A percentile compares a stretch with the other conserved stretches of the same genome.
Conservation (phyloP, 1,140 invertebrate genomes). For the Camponotus pennsylvanicus region DNA sequence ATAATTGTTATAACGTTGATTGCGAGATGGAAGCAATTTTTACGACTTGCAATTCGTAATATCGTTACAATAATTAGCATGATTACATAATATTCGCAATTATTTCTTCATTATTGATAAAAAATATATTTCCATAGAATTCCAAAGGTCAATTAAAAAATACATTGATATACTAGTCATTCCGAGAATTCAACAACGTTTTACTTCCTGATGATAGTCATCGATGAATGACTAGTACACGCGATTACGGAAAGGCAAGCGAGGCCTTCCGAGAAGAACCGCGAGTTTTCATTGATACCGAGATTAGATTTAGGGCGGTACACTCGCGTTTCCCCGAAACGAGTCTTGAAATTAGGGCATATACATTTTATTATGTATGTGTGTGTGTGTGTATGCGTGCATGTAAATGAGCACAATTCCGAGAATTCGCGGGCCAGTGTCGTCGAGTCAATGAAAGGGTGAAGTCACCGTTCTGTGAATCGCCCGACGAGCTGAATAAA, state of each 20-base stretch:
- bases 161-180: constrained; percentile 10
- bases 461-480: constrained; percentile 48
- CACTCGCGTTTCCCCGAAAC: constrained; percentile 58
- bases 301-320: constrained; percentile 51
- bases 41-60: not conserved
- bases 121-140: not conserved
- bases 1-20: not conserved
- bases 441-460: constrained; percentile 19
- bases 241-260: constrained; percentile 59
- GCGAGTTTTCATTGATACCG: constrained; percentile 65
- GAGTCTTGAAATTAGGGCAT: constrained; percentile 60
- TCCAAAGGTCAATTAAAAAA: constrained; percentile 8
- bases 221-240: constrained; percentile 66
- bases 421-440: constrained; percentile 17
- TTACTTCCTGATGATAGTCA: constrained; percentile 40
- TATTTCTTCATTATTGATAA: not conserved
- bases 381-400: not conserved
- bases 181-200: constrained; percentile 17
- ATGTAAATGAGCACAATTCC: constrained; percentile 28
- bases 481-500: constrained; percentile 36
- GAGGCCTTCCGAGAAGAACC: constrained; percentile 59
- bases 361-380: constrained; percentile 48
- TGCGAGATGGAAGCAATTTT: not conserved
- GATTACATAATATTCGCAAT: too few relatives aligned
- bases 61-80: not conserved